phyloP scores from a whole-genome alignment of 2,113 vertebrate species.

The Cyprinodon variegatus region DNA sequence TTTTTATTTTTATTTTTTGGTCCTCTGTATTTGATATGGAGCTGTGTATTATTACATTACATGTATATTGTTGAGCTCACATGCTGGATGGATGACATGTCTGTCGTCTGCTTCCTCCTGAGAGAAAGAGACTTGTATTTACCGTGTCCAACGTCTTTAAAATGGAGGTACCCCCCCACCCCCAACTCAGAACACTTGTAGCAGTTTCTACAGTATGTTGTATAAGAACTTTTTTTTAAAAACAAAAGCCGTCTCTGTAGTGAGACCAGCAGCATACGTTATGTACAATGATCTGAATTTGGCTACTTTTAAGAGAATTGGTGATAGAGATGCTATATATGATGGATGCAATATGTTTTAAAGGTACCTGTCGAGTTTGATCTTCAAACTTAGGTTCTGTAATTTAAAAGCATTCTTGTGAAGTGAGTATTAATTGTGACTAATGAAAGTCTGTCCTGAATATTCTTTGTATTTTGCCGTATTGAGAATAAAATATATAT shows the following conservation, averaged over 20 bases:
- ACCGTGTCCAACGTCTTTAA: conserved; percentile 70
- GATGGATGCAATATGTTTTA: conserved; percentile 88
- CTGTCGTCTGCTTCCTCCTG: conserved; percentile 58
- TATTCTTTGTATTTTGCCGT: conserved; percentile 99
- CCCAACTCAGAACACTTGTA: conserved; percentile 72
- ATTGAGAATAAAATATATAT: conserved; percentile 94
- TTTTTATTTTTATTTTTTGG: conserved; percentile 44
- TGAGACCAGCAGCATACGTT: conserved; percentile 72
- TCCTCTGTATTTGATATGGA: conserved; percentile 75
- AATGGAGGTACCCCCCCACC: conserved; percentile 75
- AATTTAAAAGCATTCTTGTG: conserved; percentile 90
- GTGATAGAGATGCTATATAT: conserved; percentile 78
- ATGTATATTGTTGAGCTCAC: conserved; percentile 65
- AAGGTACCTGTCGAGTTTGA: conserved; percentile 91
- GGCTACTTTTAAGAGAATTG: conserved; percentile 79
- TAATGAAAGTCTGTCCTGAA: conserved; percentile 97
- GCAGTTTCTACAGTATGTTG: conserved; percentile 79
- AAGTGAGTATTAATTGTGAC: conserved; percentile 98
- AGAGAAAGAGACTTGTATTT: conserved; percentile 62
- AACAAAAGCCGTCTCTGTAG: conserved; percentile 48
- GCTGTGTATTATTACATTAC: conserved; percentile 64
- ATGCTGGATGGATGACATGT: conserved; percentile 52
- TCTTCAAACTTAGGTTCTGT: conserved; percentile 81
- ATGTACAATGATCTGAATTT: conserved; percentile 76
- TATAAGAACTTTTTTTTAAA: conserved; percentile 70